Evolutionary conservation across 2,113 vertebrate species (phyloP), one percentile per base, ranked within the genome.

Genomic region (Nothobranchius kuhntae): DNA sequence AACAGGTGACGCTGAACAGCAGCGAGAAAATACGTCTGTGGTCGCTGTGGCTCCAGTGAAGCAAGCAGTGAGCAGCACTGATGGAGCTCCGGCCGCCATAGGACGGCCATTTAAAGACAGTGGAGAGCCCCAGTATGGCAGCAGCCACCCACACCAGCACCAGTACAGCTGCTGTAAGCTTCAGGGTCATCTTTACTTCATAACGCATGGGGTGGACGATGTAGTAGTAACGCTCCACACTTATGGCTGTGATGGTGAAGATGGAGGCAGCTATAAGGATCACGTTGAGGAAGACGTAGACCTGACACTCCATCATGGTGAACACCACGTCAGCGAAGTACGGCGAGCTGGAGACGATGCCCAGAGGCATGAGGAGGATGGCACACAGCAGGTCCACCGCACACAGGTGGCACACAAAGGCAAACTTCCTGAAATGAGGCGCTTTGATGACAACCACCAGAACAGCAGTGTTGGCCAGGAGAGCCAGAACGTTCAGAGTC

Each of bases 201-300:
- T 98, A 98, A 77, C 89, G 93, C 94, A 98, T 91, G 9, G 96
- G 96, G 38, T 98, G 95, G 30, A 95, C 93, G 0, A 98, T 97
- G 85, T 97, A 95, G 82, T 96, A 98, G 86, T 95, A 98, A 17
- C 96, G 91, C 80, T 97, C 96, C n/a, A 98, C 90, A 0, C 95
- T 96, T 81, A 98, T 96, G 48, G 94, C 89, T 0, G 95, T 95
- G 84, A 97, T 91, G 48, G 95, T 95, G 53, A 98, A 93, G 64
- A 97, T 96, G 53, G 95, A 96, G 51, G 96, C 95, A 0, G 95
- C 94, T 50, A 96, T 93, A 83, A 98, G 93, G 57, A 93, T 90
- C 0, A 95, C 89, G 0, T 95, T 96, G 42, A 97, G 89, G 88
- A 96, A 97, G 60, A 96, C 88, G 21, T 94, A 92, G 0, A 93